These are phyloP conservation scores for Adrianichthys oophorus DNA, from an alignment of 2,797 vertebrate genomes.

Conservation along the genomic window DNA sequence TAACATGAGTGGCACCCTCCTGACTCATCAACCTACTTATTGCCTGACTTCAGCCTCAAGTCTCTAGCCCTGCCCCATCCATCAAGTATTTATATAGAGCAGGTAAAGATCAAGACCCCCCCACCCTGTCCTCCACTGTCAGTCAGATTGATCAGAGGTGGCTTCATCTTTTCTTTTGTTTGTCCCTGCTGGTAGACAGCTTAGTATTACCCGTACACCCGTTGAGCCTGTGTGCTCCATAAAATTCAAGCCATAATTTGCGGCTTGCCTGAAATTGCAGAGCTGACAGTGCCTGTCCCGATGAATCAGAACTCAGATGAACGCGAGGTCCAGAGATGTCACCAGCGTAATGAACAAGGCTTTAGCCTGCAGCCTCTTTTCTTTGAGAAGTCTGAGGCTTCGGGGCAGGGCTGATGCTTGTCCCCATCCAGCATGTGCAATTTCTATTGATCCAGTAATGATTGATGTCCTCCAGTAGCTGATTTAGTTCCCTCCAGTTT, in stretches of 20 bases:
- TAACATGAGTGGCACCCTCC: constrained; percentile 65
- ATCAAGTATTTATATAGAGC: constrained; percentile 69
- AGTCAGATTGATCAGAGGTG: constrained; percentile 21
- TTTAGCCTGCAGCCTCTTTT: constrained; percentile 58
- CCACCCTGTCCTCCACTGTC: constrained; percentile 13
- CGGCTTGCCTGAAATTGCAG: constrained; percentile 65
- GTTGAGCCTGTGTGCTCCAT: constrained; percentile 51
- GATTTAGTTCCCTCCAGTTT: constrained; percentile 68
- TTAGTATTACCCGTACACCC: constrained; percentile 45
- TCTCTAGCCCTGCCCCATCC: constrained; percentile 32
- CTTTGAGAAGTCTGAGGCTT: constrained; percentile 43
- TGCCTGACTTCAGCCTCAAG: constrained; percentile 49
- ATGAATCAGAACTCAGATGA: constrained; percentile 69
- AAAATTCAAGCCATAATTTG: constrained; percentile 67
- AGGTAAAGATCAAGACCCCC: constrained; percentile 46
- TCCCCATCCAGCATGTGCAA: constrained; percentile 48
- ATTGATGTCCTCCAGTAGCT: constrained; percentile 70
- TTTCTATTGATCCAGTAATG: constrained; percentile 76
- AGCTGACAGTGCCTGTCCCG: constrained; percentile 63
- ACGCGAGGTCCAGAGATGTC: constrained; percentile 67
- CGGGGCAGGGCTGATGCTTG: constrained; percentile 40
- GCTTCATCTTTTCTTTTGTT: constrained; percentile 39
- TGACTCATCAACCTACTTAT: constrained; percentile 69
- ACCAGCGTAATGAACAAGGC: constrained; percentile 71
- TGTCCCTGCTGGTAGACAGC: constrained; percentile 36